These are phyloP conservation scores for Nylanderia fulva DNA, from an alignment of 1,140 invertebrate genomes.

Conservation along the genomic window DNA sequence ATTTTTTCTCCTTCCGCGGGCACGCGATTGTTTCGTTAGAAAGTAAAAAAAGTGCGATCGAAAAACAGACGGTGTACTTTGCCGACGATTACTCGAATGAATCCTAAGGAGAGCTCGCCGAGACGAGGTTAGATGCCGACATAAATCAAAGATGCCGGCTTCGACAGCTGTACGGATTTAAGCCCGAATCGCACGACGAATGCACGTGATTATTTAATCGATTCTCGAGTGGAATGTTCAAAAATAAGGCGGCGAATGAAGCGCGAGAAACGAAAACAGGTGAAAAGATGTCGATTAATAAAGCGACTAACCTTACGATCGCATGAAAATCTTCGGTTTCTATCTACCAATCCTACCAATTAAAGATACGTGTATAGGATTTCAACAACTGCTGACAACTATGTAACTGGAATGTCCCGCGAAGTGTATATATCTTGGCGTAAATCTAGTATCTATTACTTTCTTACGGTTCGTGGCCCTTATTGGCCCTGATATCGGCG, in stretches of 20 bases:
- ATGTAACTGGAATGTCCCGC: no score
- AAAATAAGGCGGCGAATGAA: no score
- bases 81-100: background rate
- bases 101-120: background rate
- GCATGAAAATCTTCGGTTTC: no score
- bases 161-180: background rate
- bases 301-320: no score
- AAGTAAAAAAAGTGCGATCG: background rate
- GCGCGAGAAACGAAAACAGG: background rate
- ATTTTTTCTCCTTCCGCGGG: no score
- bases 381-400: no score
- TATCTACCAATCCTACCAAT: no score
- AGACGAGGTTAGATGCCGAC: conserved; percentile 23
- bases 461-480: background rate
- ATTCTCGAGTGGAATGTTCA: background rate
- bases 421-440: no score
- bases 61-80: background rate
- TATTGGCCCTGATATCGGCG: conserved; percentile 29
- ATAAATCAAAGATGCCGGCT: conserved; percentile 10
- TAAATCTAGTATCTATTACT: background rate
- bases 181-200: conserved; percentile 9
- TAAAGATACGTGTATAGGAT: no score
- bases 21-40: no score
- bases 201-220: background rate
- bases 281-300: background rate